Evolutionary conservation across 1,140 invertebrate species (phyloP), one percentile per base, ranked within the genome.

Genomic region (Solenopsis invicta): DNA sequence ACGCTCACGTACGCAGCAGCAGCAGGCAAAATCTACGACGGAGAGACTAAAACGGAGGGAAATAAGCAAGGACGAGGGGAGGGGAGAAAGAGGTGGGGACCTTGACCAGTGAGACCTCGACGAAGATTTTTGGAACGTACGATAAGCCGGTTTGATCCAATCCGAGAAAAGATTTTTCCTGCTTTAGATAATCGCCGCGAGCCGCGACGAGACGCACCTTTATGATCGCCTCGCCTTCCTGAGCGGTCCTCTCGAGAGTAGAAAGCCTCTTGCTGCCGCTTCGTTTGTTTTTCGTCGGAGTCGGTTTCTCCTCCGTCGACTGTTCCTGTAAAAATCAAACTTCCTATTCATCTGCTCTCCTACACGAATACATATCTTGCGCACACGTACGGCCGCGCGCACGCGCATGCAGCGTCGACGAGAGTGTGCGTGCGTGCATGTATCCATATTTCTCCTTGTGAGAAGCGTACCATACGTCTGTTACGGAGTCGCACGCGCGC

Each of bases 201-300:
- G 6, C 29, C 37, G 2, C 9, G 24, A 16, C 18, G 18, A 69
- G 59, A 87, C 87, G 75, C 62, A 96, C 96, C 94, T 96, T 96
- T 34, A 94, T 90, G 12, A 96, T 94, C n/a, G 90, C 93, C 91
- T 96, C 95, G 29, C 95, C 95, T 89, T 96, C 95, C 77, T 95
- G 95, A n/a, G 95, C 93, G 9, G 94, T 94, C 78, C 94, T 94
- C 85, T 96, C 95, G 1, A 96, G 88, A 54, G 94, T 95, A n/a
- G 96, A 94, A 9, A 96, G 91, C 77, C 95, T 95, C 89, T 96
- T 96, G 4, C 93, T 92, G 12, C 92, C 92, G 56, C 91, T 90
- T 41, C 95, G 93, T 92, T 94, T 95, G 74, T 95, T 95, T 94
- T 95, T 96, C 67, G 92, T 89, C 61, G 92, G 93, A 56, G 93